Evolutionary conservation across 2,797 vertebrate species (phyloP).

Genomic region (Melanotaenia maccullochi): DNA sequence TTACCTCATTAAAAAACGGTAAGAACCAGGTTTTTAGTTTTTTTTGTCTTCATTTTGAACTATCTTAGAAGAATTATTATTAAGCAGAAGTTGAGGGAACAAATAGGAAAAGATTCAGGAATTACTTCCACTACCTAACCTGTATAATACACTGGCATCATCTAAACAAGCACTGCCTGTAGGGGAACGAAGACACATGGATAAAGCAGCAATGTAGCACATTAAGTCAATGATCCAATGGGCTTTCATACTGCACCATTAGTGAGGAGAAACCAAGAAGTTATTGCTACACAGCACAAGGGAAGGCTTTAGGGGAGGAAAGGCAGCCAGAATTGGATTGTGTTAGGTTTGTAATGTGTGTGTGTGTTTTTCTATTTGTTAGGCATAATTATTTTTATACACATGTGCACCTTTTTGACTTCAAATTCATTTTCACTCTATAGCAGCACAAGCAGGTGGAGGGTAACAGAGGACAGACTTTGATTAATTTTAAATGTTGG

Average conservation of each 20-base stretch:
- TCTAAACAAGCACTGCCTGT: constrained; percentile 41
- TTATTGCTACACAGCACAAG: constrained; percentile 20
- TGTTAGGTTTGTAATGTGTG: constrained; percentile 18
- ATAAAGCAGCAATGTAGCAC: constrained; percentile 43
- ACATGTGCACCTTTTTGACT: constrained; percentile 47
- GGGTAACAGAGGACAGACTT: constrained; percentile 37
- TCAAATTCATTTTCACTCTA: constrained; percentile 56
- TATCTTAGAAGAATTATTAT: not conserved
- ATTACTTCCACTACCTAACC: constrained; percentile 11
- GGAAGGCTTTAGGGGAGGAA: constrained; percentile 44
- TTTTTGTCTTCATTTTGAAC: not conserved
- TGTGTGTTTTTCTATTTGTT: constrained; percentile 9
- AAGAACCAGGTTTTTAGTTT: too few relatives aligned
- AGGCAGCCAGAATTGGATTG: constrained; percentile 28
- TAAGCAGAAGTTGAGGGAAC: constrained; percentile 28
- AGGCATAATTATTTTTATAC: not conserved
- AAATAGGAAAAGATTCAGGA: constrained; percentile 17
- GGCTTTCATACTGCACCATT: constrained; percentile 35
- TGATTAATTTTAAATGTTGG: constrained; percentile 16
- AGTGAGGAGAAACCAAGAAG: constrained; percentile 30
- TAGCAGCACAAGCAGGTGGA: constrained; percentile 23
- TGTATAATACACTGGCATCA: constrained; percentile 23
- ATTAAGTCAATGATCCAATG: constrained; percentile 58
- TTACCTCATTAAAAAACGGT: too few relatives aligned
- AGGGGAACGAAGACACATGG: constrained; percentile 24